Conservation (phyloP, 2,797 vertebrate species). For the Odontamblyopus lacepedii region DNA sequence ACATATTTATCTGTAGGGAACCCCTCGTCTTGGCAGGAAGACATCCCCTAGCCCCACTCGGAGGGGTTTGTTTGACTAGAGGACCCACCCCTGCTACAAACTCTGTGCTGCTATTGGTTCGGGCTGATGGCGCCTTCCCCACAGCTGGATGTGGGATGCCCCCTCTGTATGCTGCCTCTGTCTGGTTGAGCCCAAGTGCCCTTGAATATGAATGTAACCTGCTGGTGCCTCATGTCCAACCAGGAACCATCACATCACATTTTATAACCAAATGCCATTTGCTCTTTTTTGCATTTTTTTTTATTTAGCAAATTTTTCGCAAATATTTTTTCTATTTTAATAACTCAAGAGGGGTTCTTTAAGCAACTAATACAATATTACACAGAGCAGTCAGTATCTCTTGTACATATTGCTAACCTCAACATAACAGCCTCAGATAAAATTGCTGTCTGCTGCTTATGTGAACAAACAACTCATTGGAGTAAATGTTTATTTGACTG, state of each 20-base stretch:
- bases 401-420: slow-evolving; percentile 33
- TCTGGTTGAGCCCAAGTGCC: slow-evolving; percentile 58
- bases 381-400: slow-evolving; percentile 20
- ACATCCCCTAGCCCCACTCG: slow-evolving; percentile 89
- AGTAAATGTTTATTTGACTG: slow-evolving; percentile 60
- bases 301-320: background rate
- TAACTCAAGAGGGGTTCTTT: slow-evolving; percentile 47
- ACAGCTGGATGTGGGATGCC: slow-evolving; percentile 40
- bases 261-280: slow-evolving; percentile 29
- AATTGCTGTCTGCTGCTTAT: slow-evolving; percentile 7
- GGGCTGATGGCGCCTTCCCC: slow-evolving; percentile 63
- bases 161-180: slow-evolving; percentile 32
- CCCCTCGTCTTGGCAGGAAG: slow-evolving; percentile 91
- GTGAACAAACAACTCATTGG: slow-evolving; percentile 20
- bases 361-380: background rate
- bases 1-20: slow-evolving; percentile 80
- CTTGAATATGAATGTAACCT: slow-evolving; percentile 63
- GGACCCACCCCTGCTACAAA: slow-evolving; percentile 42
- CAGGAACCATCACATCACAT: slow-evolving; percentile 13
- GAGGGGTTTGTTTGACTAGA: slow-evolving; percentile 86
- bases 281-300: background rate
- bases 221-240: slow-evolving; percentile 43
- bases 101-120: slow-evolving; percentile 84
- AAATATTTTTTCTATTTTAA: background rate
- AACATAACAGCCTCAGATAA: slow-evolving; percentile 12